Conservation (phyloP, 2,888 invertebrate genomes). For the Liposcelis brunnea region DNA sequence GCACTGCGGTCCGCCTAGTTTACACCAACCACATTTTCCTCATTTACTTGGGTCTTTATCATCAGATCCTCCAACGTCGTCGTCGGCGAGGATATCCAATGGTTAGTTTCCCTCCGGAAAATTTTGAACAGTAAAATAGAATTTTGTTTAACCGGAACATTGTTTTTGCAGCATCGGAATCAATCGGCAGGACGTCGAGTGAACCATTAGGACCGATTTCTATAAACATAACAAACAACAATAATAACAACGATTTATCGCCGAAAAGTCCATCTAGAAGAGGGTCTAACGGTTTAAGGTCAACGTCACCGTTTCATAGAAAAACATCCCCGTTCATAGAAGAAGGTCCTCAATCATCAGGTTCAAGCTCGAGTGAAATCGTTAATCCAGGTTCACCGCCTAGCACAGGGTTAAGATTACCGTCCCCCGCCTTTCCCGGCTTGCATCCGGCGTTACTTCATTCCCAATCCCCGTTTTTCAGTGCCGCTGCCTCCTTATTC, state of each 20-base stretch:
- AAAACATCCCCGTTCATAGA: not conserved
- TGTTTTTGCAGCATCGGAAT: not conserved
- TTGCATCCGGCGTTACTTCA: slow-evolving; percentile 5
- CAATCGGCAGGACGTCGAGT: slow-evolving; percentile 18
- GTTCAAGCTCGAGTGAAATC: slow-evolving; percentile 5
- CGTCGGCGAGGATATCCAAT: not conserved
- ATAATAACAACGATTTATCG: slow-evolving; percentile 2
- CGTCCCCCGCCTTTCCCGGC: slow-evolving; percentile 4
- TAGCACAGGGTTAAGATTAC: not conserved
- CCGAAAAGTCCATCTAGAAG: not conserved
- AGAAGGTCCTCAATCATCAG: slow-evolving; percentile 5
- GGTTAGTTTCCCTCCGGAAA: not conserved
- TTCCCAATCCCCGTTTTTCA: slow-evolving; percentile 23
- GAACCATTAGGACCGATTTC: slow-evolving; percentile 28
- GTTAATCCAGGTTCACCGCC: slow-evolving; percentile 7
- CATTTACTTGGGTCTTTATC: slow-evolving; percentile 7
- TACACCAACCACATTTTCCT: slow-evolving; percentile 11
- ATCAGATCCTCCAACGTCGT: not conserved
- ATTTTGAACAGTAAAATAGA: no score
- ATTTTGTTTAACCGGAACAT: no score
- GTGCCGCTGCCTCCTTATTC: slow-evolving; percentile 29
- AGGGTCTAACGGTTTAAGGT: not conserved
- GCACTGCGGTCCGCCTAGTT: slow-evolving; percentile 13
- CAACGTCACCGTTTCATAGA: no score
- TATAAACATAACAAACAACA: slow-evolving; percentile 30